Evolutionary conservation across 2,888 invertebrate species (phyloP).

Genomic region (Drosophila siamana): DNA sequence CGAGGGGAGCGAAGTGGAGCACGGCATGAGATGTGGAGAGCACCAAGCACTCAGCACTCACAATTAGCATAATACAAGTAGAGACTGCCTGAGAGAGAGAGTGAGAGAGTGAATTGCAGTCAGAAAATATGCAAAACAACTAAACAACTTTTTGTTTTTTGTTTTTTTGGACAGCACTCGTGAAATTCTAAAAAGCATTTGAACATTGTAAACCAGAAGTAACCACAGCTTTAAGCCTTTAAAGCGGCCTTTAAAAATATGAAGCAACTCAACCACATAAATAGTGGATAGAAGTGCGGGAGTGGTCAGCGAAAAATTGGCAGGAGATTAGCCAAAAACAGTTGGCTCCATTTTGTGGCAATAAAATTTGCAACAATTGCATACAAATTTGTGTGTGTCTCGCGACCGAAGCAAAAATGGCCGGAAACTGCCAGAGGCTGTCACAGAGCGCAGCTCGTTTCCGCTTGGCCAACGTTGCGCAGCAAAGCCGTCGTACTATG

Average conservation of each 20-base stretch:
- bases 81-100: conserved; percentile 2
- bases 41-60: conserved; percentile 15
- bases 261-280: conserved; percentile 16
- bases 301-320: conserved; percentile 65
- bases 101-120: conserved; percentile 21
- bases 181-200: conserved; percentile 26
- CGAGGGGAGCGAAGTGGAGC: neutral
- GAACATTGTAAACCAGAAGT: neutral
- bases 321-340: conserved; percentile 69
- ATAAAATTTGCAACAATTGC: conserved; percentile 76
- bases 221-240: conserved; percentile 12
- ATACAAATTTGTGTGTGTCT: conserved; percentile 40
- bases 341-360: conserved; percentile 72
- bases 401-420: conserved; percentile 31
- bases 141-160: conserved; percentile 10
- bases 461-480: conserved; percentile 61
- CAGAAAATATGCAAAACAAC: conserved; percentile 46
- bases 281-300: conserved; percentile 19
- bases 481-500: conserved; percentile 26
- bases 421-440: conserved; percentile 58
- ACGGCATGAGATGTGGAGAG: neutral
- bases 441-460: conserved; percentile 61
- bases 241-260: conserved; percentile 18
- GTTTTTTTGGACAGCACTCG: conserved; percentile 18
- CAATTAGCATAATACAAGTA: conserved; percentile 65